phyloP scores from a whole-genome alignment of 2,113 vertebrate genomes.

The Pomatorhinus ruficollis region DNA sequence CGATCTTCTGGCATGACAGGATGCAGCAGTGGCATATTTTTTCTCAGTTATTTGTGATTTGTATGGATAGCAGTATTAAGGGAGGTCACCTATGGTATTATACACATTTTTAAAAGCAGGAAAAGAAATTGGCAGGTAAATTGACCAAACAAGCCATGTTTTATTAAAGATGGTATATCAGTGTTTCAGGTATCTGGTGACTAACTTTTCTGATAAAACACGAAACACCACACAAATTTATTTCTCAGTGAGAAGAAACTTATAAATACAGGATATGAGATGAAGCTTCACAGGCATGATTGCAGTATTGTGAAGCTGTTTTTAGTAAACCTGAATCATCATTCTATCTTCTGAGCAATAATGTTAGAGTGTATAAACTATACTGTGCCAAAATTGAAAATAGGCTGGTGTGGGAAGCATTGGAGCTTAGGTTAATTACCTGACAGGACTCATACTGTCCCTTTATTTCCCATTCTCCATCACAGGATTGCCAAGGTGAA shows the following conservation, averaged over 20 bases:
- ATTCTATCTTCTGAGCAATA: constrained; percentile 67
- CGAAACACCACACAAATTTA: not conserved
- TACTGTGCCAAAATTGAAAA: constrained; percentile 55
- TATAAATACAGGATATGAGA: constrained; percentile 32
- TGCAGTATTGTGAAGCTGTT: constrained; percentile 57
- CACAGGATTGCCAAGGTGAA: not conserved
- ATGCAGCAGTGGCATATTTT: constrained; percentile 1
- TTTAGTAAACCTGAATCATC: constrained; percentile 63
- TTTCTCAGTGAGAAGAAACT: constrained; percentile 66
- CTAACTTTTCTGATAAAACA: constrained; percentile 36
- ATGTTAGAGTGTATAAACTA: constrained; percentile 59
- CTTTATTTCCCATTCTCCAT: not conserved
- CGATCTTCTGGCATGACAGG: constrained; percentile 17
- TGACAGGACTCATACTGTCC: not conserved
- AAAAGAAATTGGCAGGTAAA: not conserved
- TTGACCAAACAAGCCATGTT: constrained; percentile 12
- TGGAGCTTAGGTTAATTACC: not conserved
- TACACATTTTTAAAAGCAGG: not conserved
- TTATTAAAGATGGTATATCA: constrained; percentile 18
- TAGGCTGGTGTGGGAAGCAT: constrained; percentile 48
- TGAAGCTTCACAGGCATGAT: constrained; percentile 38
- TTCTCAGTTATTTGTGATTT: not conserved
- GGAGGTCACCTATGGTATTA: not conserved
- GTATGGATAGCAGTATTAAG: not conserved
- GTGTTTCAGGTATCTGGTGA: constrained; percentile 47